phyloP scores from a whole-genome alignment of 2,113 vertebrate species.

The Pachyramphus minor region DNA sequence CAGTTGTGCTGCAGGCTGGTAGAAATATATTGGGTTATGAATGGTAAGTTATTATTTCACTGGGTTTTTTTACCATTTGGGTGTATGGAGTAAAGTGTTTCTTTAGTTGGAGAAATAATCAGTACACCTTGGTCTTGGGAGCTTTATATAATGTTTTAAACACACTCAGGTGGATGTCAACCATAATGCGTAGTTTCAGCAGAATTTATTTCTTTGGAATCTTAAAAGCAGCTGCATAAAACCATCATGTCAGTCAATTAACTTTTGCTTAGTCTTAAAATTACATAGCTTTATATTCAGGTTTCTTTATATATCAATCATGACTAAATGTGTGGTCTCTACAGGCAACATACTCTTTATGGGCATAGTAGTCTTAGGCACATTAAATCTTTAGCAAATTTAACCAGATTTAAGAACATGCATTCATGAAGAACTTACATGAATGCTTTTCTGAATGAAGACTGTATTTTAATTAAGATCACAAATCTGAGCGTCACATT shows the following conservation, averaged over 20 bases:
- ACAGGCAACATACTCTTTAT: neutral
- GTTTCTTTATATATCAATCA: neutral
- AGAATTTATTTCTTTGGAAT: neutral
- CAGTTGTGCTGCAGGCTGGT: neutral
- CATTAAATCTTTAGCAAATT: neutral
- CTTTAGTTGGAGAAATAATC: constrained; percentile 1
- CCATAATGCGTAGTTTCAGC: neutral
- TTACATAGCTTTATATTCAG: neutral
- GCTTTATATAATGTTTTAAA: constrained; percentile 1
- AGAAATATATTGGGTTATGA: neutral
- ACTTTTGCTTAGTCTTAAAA: constrained; percentile 4
- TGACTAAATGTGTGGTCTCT: neutral
- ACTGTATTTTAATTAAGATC: neutral
- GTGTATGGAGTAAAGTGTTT: neutral
- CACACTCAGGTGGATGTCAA: neutral
- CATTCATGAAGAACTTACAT: neutral
- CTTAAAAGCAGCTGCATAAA: constrained; percentile 18
- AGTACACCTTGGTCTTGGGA: neutral
- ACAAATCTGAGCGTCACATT: neutral
- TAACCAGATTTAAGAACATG: neutral
- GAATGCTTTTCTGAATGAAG: neutral
- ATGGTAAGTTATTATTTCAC: neutral
- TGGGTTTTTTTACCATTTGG: neutral
- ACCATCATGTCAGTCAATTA: neutral
- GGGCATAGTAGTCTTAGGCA: neutral